Evolutionary conservation across 2,888 invertebrate genomes (phyloP).

Genomic region (Drosophila fulvimacula): DNA sequence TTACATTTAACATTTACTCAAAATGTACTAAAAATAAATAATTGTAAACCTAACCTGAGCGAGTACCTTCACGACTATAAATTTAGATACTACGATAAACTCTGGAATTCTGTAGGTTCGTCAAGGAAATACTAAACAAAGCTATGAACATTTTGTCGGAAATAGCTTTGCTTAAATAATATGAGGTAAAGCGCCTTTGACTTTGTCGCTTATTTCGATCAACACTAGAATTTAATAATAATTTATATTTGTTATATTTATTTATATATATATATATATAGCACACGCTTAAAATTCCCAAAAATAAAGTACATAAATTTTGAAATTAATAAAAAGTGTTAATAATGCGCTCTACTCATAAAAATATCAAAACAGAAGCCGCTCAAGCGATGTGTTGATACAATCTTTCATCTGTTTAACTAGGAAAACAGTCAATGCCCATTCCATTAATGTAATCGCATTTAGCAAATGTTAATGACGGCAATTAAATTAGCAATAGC

Average conservation of each 20-base stretch:
- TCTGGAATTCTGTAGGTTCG: background rate
- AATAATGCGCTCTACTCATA: background rate
- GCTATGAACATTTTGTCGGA: background rate
- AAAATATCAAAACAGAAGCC: slow-evolving; percentile 26
- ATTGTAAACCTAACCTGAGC: background rate
- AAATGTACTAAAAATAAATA: background rate
- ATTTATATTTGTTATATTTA: too few relatives aligned
- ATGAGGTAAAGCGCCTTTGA: background rate
- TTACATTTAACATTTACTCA: background rate
- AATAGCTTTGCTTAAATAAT: background rate
- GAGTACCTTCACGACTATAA: background rate
- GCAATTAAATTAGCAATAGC: slow-evolving; percentile 29
- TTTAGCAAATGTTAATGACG: slow-evolving; percentile 29
- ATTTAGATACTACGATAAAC: background rate
- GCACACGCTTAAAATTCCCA: background rate
- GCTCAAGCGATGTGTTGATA: slow-evolving; percentile 1
- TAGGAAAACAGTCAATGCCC: slow-evolving; percentile 19
- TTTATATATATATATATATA: too few relatives aligned
- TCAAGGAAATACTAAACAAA: background rate
- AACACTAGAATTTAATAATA: background rate
- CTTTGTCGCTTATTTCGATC: background rate
- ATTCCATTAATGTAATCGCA: slow-evolving; percentile 33
- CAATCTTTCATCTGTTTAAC: slow-evolving; percentile 13
- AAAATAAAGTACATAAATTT: background rate
- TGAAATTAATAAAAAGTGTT: background rate